Evolutionary conservation across 2,888 invertebrate species (phyloP).

Genomic region (Operophtera brumata): DNA sequence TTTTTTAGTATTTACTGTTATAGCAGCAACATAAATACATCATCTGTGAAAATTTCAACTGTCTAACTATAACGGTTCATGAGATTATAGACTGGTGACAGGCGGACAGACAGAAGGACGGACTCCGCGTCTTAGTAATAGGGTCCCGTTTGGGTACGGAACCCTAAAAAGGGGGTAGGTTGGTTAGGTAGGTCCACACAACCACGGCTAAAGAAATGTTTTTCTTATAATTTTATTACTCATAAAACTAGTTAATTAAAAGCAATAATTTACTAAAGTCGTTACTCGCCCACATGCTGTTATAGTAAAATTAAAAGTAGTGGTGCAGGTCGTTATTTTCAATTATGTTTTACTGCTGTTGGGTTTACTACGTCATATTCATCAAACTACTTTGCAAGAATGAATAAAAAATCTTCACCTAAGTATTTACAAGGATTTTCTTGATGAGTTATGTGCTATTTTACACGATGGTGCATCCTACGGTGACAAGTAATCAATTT

Average conservation of each 20-base stretch:
- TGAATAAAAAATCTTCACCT: neutral
- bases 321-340: slow-evolving; percentile 1
- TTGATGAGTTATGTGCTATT: neutral
- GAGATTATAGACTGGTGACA: too few relatives aligned
- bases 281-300: neutral
- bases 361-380: neutral
- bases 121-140: too few relatives aligned
- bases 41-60: too few relatives aligned
- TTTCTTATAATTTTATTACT: slow-evolving; percentile 8
- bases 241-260: slow-evolving; percentile 4
- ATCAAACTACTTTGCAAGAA: neutral
- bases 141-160: too few relatives aligned
- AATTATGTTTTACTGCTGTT: neutral
- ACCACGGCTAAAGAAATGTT: neutral
- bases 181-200: too few relatives aligned
- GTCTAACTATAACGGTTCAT: too few relatives aligned
- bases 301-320: neutral
- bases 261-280: slow-evolving; percentile 3
- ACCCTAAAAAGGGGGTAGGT: too few relatives aligned
- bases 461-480: too few relatives aligned
- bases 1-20: too few relatives aligned
- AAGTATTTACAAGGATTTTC: neutral
- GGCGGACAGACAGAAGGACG: too few relatives aligned
- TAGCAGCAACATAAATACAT: too few relatives aligned
- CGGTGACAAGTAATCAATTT: too few relatives aligned